Conservation (phyloP, 1,140 invertebrate species). For the Heliconius congener region DNA sequence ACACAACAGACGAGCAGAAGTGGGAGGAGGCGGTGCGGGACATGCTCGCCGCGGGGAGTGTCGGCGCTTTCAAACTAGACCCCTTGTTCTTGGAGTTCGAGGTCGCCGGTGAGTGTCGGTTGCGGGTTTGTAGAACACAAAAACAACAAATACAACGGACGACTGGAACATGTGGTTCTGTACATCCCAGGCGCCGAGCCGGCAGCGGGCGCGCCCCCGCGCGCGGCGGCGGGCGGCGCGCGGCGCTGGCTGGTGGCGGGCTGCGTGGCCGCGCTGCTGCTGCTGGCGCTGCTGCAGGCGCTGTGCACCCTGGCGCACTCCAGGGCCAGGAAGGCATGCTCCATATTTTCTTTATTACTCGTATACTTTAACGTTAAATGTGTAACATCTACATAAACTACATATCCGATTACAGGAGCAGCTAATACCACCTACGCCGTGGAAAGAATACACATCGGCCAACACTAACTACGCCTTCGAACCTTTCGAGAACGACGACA, state of each 20-base stretch:
- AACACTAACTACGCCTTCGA: slow-evolving; percentile 95
- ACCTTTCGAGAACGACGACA: slow-evolving; percentile 88
- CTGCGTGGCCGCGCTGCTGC: slow-evolving; percentile 89
- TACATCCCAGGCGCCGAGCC: too few species aligned
- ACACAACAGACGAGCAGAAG: slow-evolving; percentile 65
- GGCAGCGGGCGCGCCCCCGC: too few species aligned
- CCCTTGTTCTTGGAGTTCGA: slow-evolving; percentile 87
- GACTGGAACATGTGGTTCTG: too few species aligned
- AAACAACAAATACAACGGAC: too few species aligned
- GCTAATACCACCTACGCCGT: slow-evolving; percentile 90
- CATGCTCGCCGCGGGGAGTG: slow-evolving; percentile 85
- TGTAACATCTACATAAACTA: neutral
- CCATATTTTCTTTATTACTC: too few species aligned
- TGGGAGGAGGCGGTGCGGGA: slow-evolving; percentile 85
- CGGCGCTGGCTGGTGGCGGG: slow-evolving; percentile 92
- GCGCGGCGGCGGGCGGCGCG: neutral
- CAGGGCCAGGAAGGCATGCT: slow-evolving; percentile 23
- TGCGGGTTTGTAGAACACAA: too few species aligned
- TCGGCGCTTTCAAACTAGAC: slow-evolving; percentile 90
- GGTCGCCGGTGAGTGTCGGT: slow-evolving; percentile 82
- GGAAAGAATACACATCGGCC: slow-evolving; percentile 92
- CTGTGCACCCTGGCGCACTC: slow-evolving; percentile 86
- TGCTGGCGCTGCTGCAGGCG: slow-evolving; percentile 91
- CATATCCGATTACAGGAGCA: slow-evolving; percentile 84
- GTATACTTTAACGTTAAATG: too few species aligned